Conservation (phyloP, 2,888 invertebrate species). For the Macrophya annulata region DNA sequence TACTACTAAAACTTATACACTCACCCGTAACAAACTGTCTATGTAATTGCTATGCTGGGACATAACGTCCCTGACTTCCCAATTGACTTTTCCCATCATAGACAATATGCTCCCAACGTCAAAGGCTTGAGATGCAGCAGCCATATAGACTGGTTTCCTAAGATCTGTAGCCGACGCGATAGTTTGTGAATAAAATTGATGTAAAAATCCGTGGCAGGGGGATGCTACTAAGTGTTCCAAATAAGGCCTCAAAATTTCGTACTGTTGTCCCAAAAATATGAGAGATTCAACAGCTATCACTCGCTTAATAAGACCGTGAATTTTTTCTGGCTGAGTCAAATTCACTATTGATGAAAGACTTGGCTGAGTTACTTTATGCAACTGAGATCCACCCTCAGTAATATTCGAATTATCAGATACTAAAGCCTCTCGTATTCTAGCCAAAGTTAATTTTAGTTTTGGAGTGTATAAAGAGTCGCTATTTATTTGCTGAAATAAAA, state of each 20-base stretch:
- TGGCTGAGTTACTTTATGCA: conserved; percentile 81
- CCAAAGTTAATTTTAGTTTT: conserved; percentile 88
- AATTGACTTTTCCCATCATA: conserved; percentile 96
- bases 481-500: conserved; percentile 78
- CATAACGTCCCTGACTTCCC: conserved; percentile 97
- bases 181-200: conserved; percentile 89
- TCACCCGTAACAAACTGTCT: conserved; percentile 86
- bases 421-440: conserved; percentile 89
- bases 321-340: conserved; percentile 85
- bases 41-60: conserved; percentile 96
- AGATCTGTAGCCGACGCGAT: conserved; percentile 88
- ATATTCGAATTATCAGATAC: conserved; percentile 78
- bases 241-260: conserved; percentile 91
- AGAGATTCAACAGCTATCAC: conserved; percentile 96
- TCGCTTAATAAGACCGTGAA: conserved; percentile 92
- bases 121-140: conserved; percentile 90
- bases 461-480: conserved; percentile 83
- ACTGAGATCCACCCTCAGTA: conserved; percentile 75
- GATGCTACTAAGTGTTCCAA: conserved; percentile 90
- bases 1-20: conserved; percentile 60
- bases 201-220: conserved; percentile 84
- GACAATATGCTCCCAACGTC: conserved; percentile 89
- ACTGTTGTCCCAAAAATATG: conserved; percentile 94
- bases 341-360: conserved; percentile 85
- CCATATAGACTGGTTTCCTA: conserved; percentile 92